Evolutionary conservation across 2,797 vertebrate species (phyloP).

Genomic region (Cuculus canorus): DNA sequence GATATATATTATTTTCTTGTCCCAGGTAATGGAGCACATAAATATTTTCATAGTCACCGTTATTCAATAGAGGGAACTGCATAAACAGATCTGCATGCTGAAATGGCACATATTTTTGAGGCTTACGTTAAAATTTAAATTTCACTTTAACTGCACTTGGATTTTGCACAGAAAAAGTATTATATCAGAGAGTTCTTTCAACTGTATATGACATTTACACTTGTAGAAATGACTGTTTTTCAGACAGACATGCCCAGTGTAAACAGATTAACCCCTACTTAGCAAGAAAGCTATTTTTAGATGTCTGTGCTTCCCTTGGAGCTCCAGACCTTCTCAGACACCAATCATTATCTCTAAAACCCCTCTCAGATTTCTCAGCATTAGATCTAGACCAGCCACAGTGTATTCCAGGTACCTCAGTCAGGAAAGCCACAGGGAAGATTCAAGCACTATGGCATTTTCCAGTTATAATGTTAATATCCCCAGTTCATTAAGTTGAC

Average conservation of each 20-base stretch:
- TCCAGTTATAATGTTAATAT: not conserved
- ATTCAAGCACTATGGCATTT: not conserved
- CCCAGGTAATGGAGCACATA: not conserved
- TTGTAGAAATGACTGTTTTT: not conserved
- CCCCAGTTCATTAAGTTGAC: not conserved
- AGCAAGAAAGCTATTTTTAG: not conserved
- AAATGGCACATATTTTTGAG: not conserved
- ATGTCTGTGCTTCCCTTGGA: not conserved
- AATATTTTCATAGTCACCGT: not conserved
- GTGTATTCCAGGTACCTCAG: not conserved
- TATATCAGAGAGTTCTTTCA: not conserved
- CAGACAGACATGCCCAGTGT: not conserved
- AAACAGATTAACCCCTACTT: not conserved
- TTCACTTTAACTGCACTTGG: not conserved
- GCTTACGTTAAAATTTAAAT: not conserved
- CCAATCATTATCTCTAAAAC: fast-evolving
- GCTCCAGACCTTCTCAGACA: not conserved
- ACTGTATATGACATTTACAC: not conserved
- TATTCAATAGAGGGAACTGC: not conserved
- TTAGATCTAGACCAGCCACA: not conserved
- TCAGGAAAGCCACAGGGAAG: fast-evolving
- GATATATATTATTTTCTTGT: not conserved
- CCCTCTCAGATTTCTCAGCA: not conserved
- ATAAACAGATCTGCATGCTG: not conserved
- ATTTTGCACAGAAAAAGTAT: not conserved